These are phyloP conservation scores for Notoglanidium macrostoma DNA, from an alignment of 2,797 vertebrate genomes.

Conservation along the genomic window DNA sequence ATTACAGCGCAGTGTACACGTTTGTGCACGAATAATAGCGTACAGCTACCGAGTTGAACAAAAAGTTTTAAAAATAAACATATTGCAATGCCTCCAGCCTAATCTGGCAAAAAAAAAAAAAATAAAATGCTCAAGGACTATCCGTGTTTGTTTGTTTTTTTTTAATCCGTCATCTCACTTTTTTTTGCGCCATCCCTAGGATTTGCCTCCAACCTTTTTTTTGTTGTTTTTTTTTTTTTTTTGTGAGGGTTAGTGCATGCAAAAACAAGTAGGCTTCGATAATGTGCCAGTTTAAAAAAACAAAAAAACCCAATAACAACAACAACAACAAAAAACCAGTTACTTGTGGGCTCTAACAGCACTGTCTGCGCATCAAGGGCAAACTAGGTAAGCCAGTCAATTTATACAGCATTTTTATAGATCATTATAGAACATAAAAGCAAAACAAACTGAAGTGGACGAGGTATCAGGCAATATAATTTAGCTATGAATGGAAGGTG, in stretches of 20 bases:
- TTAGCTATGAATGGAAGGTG: slow-evolving; percentile 29
- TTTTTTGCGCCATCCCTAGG: not conserved
- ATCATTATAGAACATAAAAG: slow-evolving; percentile 6
- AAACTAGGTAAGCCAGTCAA: not conserved
- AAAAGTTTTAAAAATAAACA: not conserved
- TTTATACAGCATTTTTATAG: not conserved
- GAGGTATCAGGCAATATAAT: slow-evolving; percentile 26
- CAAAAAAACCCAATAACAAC: not conserved
- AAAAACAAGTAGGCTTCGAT: slow-evolving; percentile 2
- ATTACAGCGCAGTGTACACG: not conserved
- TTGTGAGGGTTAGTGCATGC: not conserved
- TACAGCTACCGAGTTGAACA: not conserved
- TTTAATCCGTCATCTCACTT: not conserved
- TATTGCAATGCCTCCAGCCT: not conserved
- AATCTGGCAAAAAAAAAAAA: not conserved
- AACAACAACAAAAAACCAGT: not conserved
- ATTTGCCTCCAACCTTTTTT: not conserved
- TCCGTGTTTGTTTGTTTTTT: not conserved
- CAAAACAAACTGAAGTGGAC: not conserved
- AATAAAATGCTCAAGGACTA: not conserved
- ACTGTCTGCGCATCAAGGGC: not conserved
- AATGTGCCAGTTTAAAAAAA: slow-evolving; percentile 19
- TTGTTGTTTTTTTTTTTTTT: not conserved
- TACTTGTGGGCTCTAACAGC: not conserved
- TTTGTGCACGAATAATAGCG: not conserved